phyloP scores from a whole-genome alignment of 2,797 vertebrate genomes.

The Ceyx erithaca region DNA sequence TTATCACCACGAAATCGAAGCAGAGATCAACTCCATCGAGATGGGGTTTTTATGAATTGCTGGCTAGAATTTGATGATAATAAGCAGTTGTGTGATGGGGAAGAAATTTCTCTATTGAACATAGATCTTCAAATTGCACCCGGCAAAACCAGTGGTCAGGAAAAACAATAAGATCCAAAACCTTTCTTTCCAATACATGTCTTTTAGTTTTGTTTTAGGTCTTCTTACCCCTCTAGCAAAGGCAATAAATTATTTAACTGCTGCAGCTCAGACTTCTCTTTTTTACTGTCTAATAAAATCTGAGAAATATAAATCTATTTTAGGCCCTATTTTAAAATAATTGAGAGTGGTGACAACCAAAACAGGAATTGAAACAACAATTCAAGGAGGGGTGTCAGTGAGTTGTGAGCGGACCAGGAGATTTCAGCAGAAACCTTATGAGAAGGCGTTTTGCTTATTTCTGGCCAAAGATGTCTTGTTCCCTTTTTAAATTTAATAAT shows the following conservation, averaged over 20 bases:
- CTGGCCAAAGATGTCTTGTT: not conserved
- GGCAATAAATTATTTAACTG: slow-evolving; percentile 75
- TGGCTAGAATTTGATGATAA: not conserved
- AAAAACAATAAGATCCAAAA: slow-evolving; percentile 4
- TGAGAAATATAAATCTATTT: slow-evolving; percentile 69
- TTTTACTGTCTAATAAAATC: slow-evolving; percentile 68
- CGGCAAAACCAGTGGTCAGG: slow-evolving; percentile 14
- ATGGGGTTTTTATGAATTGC: not conserved
- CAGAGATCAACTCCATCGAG: not conserved
- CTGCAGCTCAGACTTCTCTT: slow-evolving; percentile 57
- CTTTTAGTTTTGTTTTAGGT: slow-evolving; percentile 55
- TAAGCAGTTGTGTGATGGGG: not conserved
- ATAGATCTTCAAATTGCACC: not conserved
- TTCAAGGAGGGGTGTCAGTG: slow-evolving; percentile 32
- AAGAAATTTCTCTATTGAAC: not conserved
- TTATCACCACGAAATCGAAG: not conserved
- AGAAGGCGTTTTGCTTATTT: slow-evolving; percentile 3
- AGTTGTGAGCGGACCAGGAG: slow-evolving; percentile 24
- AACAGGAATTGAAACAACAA: slow-evolving; percentile 63
- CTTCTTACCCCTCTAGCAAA: slow-evolving; percentile 39
- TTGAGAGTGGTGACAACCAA: slow-evolving; percentile 46
- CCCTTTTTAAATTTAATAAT: slow-evolving; percentile 41
- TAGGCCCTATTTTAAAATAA: slow-evolving; percentile 40
- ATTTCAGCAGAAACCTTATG: not conserved
- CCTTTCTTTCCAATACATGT: not conserved